Evolutionary conservation across 2,113 vertebrate genomes (phyloP).

Genomic region (Sylvilagus bachmani): DNA sequence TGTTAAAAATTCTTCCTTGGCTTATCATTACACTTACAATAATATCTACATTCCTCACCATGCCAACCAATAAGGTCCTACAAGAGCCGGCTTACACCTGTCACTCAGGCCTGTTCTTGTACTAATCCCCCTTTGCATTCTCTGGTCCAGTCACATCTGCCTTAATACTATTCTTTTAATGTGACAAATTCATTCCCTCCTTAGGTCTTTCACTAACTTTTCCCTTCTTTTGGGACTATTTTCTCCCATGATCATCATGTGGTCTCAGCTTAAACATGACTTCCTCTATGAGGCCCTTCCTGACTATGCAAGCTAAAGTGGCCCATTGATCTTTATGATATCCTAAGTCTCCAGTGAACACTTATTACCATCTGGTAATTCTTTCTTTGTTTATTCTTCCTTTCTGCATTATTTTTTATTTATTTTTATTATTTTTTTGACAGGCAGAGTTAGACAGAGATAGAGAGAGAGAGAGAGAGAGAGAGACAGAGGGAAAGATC

Average conservation of each 20-base stretch:
- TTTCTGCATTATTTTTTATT: too few species aligned
- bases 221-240: background rate
- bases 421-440: too few species aligned
- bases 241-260: background rate
- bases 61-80: background rate
- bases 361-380: background rate
- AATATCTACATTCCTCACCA: too few species aligned
- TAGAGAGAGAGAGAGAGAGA: too few species aligned
- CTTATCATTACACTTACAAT: background rate
- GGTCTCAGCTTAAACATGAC: background rate
- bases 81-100: background rate
- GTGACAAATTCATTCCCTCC: background rate
- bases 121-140: too few species aligned
- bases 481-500: too few species aligned
- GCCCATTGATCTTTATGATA: background rate
- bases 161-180: background rate
- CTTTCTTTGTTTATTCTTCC: background rate
- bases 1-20: background rate
- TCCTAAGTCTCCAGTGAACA: background rate
- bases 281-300: background rate
- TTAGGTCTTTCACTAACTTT: background rate
- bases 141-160: background rate
- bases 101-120: background rate
- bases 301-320: too few species aligned
- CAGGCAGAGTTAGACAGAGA: too few species aligned